phyloP scores from a whole-genome alignment of 2,797 vertebrate genomes.

The Peromyscus attwateri region DNA sequence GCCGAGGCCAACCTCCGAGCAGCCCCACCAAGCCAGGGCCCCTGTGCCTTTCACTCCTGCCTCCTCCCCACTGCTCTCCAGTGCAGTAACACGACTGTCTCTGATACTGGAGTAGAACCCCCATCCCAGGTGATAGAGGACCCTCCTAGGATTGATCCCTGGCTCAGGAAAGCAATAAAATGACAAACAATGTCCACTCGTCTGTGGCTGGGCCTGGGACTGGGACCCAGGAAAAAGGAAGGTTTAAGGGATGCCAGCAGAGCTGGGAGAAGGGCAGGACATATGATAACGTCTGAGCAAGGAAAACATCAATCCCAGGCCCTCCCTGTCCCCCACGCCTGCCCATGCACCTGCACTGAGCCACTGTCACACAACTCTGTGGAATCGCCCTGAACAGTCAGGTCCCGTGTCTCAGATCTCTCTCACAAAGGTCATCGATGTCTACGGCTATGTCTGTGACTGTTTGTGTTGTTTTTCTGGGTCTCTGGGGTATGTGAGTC shows the following conservation, averaged over 20 bases:
- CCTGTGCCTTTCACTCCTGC: not conserved
- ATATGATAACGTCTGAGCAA: not conserved
- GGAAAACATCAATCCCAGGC: not conserved
- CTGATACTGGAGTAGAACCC: not conserved
- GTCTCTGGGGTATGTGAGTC: not conserved
- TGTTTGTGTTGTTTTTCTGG: not conserved
- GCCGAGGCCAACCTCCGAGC: not conserved
- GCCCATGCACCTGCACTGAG: not conserved
- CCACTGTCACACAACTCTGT: not conserved
- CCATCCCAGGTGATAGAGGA: not conserved
- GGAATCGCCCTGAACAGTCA: not conserved
- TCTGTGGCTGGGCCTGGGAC: too few relatives aligned
- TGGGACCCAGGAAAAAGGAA: not conserved
- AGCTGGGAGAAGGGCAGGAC: too few relatives aligned
- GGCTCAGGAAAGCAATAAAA: not conserved
- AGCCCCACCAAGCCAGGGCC: not conserved
- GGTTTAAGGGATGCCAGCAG: not conserved
- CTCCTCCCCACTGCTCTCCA: not conserved
- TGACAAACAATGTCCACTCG: not conserved
- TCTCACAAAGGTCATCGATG: too few relatives aligned
- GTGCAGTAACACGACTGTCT: not conserved
- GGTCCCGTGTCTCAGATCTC: not conserved
- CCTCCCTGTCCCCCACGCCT: too few relatives aligned
- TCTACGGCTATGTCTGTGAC: not conserved
- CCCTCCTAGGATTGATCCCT: not conserved